phyloP scores from a whole-genome alignment of 2,113 vertebrate genomes.

The Nothocercus julius region DNA sequence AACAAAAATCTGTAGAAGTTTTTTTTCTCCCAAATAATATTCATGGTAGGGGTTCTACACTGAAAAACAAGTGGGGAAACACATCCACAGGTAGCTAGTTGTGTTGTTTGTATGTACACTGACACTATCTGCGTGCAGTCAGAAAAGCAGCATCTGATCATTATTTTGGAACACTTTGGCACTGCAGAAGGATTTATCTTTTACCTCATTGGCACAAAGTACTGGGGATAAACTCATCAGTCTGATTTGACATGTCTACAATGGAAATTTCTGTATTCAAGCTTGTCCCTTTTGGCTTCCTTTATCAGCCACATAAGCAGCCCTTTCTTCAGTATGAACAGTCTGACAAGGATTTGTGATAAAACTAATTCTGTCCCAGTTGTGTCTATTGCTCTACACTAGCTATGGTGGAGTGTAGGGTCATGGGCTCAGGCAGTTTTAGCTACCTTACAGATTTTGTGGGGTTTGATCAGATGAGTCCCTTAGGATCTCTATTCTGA shows the following conservation, averaged over 20 bases:
- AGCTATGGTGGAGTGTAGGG: neutral
- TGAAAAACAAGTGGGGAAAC: neutral
- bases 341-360: neutral
- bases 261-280: neutral
- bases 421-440: neutral
- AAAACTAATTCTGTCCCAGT: neutral
- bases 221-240: neutral
- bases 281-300: neutral
- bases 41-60: fast-evolving
- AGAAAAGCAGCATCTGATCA: neutral
- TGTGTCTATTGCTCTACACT: neutral
- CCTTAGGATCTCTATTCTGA: neutral
- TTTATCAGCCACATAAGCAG: neutral
- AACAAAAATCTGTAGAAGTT: neutral
- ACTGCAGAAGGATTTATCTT: neutral
- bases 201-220: neutral
- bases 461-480: fast-evolving
- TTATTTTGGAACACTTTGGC: neutral
- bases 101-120: neutral
- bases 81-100: neutral
- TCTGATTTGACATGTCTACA: neutral
- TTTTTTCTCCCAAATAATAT: neutral
- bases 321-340: neutral
- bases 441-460: neutral
- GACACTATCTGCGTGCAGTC: neutral